Percentiles rank a stretch among this genome's conserved stretches.
Evolutionary conservation across 1,140 invertebrate genomes (phyloP).

Genomic region (Anagrus nilaparvatae): DNA sequence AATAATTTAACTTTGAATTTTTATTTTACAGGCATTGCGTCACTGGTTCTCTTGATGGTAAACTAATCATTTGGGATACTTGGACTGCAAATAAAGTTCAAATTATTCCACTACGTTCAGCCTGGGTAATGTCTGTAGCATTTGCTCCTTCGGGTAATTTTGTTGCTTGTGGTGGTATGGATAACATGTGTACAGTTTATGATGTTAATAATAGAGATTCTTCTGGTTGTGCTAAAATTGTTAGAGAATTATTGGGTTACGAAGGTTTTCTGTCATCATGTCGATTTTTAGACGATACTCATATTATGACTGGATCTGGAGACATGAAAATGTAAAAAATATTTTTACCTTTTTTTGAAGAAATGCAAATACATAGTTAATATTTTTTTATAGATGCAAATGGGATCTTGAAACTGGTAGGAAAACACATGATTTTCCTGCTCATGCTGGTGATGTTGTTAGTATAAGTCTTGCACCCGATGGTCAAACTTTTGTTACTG

Average conservation of each 20-base stretch:
- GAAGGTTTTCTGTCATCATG: constrained; percentile 86
- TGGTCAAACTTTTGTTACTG: constrained; percentile 72
- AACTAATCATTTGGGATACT: constrained; percentile 89
- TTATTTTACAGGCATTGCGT: constrained; percentile 59
- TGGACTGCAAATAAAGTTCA: constrained; percentile 89
- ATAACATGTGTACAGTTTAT: constrained; percentile 88
- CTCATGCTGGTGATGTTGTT: constrained; percentile 82
- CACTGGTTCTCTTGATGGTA: constrained; percentile 81
- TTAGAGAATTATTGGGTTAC: constrained; percentile 75
- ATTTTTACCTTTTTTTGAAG: too few species aligned
- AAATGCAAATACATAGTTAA: too few species aligned
- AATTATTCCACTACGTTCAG: constrained; percentile 77
- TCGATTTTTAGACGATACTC: constrained; percentile 73
- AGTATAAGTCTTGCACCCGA: constrained; percentile 71
- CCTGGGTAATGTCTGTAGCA: constrained; percentile 88
- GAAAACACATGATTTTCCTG: constrained; percentile 67
- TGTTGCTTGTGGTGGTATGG: constrained; percentile 85
- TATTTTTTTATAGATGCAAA: constrained; percentile 51
- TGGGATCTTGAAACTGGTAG: constrained; percentile 78
- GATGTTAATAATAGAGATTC: constrained; percentile 83
- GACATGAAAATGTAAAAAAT: constrained; percentile 94
- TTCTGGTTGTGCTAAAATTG: constrained; percentile 75
- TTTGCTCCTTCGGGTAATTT: constrained; percentile 80
- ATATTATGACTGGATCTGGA: constrained; percentile 80
- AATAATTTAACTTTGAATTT: too few species aligned